A percentile compares a stretch with the other conserved stretches of the same genome.
Conservation (phyloP, 2,113 vertebrate species). For the Ranitomeya variabilis region DNA sequence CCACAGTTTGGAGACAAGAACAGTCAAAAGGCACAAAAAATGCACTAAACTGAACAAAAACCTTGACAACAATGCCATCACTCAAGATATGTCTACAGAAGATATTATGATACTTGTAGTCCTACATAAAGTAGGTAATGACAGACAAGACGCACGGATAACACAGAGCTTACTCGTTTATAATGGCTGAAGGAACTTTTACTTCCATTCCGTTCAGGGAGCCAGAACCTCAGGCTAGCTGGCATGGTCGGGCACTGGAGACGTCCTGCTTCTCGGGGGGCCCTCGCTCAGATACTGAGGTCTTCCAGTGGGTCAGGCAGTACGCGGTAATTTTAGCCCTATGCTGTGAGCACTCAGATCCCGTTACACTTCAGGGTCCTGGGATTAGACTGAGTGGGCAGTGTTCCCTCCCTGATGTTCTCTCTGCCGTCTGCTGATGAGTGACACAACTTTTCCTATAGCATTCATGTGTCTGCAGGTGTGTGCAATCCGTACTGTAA, state of each 20-base stretch:
- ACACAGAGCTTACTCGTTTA: conserved; percentile 80
- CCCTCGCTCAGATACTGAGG: conserved; percentile 62
- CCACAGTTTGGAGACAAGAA: no score
- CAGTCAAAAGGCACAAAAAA: no score
- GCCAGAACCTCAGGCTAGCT: conserved; percentile 67
- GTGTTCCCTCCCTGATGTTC: background rate
- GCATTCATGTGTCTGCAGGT: background rate
- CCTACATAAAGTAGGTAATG: no score
- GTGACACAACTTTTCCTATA: background rate
- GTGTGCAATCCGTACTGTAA: background rate
- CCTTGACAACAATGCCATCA: no score
- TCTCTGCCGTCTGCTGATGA: background rate
- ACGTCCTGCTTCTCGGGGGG: conserved; percentile 56
- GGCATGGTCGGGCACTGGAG: conserved; percentile 69
- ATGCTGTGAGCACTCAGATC: conserved; percentile 66
- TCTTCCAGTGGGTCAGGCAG: conserved; percentile 59
- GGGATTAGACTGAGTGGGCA: conserved; percentile 46
- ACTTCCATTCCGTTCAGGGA: conserved; percentile 79
- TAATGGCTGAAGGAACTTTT: conserved; percentile 81
- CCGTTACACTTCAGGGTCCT: conserved; percentile 66
- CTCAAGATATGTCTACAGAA: no score
- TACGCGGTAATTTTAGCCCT: conserved; percentile 79
- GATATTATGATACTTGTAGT: no score
- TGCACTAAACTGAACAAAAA: no score
- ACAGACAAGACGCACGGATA: background rate